Conservation (phyloP, 2,797 vertebrate genomes). For the Steatocranus sp. region DNA sequence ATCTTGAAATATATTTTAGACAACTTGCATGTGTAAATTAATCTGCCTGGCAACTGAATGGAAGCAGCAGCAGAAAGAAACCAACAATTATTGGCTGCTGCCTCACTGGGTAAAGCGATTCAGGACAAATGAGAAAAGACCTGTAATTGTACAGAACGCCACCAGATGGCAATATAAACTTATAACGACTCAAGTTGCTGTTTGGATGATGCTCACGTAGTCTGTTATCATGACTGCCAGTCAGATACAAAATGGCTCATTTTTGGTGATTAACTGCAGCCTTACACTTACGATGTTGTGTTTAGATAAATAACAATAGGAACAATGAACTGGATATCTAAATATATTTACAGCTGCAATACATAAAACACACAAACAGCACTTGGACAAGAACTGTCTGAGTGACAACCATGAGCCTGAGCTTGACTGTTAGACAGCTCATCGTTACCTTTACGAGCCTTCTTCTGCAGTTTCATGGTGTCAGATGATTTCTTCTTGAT, state of each 20-base stretch:
- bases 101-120: conserved; percentile 22
- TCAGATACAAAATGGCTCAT: not conserved
- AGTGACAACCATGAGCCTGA: not conserved
- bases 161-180: conserved; percentile 24
- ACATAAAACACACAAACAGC: not conserved
- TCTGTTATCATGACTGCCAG: not conserved
- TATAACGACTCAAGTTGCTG: not conserved
- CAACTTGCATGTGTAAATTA: not conserved
- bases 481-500: conserved; percentile 99
- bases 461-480: conserved; percentile 97
- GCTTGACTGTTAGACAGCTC: not conserved
- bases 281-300: not conserved
- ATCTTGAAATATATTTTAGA: not conserved
- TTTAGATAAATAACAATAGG: not conserved
- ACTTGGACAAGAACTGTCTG: not conserved
- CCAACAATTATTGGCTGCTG: conserved; percentile 56
- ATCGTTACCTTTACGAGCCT: conserved; percentile 92
- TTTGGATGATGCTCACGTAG: not conserved
- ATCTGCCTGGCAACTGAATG: conserved; percentile 65
- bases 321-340: not conserved
- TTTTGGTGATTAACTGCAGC: not conserved
- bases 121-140: conserved; percentile 48
- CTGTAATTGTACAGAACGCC: not conserved
- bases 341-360: not conserved
- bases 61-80: conserved; percentile 33